Conservation (phyloP, 1,140 invertebrate genomes). For the Drosophila tani region DNA sequence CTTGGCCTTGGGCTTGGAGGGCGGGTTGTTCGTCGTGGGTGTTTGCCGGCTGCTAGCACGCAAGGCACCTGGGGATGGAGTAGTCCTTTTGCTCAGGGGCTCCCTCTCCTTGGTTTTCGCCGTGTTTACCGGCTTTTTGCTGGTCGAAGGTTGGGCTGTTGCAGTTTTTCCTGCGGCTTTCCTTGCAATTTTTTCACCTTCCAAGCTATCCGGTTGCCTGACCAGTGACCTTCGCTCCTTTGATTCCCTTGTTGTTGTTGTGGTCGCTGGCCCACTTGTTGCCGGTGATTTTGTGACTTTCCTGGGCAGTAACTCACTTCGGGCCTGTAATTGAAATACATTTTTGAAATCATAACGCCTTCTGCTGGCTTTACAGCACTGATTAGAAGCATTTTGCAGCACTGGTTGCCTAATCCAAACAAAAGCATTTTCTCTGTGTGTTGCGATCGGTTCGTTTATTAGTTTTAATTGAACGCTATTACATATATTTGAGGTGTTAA, state of each 20-base stretch:
- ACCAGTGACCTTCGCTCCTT: constrained; percentile 35
- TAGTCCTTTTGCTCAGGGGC: constrained; percentile 41
- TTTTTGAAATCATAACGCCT: constrained; percentile 8
- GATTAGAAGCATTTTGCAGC: background rate
- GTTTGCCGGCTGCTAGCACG: constrained; percentile 41
- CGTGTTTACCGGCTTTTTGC: constrained; percentile 45
- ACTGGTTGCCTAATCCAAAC: constrained; percentile 32
- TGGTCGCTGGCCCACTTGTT: constrained; percentile 49
- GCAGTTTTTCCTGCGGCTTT: constrained; percentile 45
- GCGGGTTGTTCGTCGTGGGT: constrained; percentile 28
- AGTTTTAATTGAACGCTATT: constrained; percentile 39
- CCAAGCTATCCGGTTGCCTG: constrained; percentile 58
- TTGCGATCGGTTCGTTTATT: constrained; percentile 43
- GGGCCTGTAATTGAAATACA: constrained; percentile 30
- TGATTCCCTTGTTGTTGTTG: constrained; percentile 22
- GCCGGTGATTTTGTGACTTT: constrained; percentile 54
- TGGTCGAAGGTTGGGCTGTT: constrained; percentile 18
- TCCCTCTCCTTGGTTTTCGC: constrained; percentile 56
- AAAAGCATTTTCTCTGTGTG: constrained; percentile 20
- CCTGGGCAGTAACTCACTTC: constrained; percentile 52
- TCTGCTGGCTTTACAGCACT: constrained; percentile 29
- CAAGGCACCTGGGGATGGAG: constrained; percentile 63
- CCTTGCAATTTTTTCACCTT: constrained; percentile 47
- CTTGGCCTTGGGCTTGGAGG: constrained; percentile 24
- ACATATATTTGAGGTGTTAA: constrained; percentile 1